Conservation (phyloP, 2,113 vertebrate genomes). For the Typhlomys cinereus region DNA sequence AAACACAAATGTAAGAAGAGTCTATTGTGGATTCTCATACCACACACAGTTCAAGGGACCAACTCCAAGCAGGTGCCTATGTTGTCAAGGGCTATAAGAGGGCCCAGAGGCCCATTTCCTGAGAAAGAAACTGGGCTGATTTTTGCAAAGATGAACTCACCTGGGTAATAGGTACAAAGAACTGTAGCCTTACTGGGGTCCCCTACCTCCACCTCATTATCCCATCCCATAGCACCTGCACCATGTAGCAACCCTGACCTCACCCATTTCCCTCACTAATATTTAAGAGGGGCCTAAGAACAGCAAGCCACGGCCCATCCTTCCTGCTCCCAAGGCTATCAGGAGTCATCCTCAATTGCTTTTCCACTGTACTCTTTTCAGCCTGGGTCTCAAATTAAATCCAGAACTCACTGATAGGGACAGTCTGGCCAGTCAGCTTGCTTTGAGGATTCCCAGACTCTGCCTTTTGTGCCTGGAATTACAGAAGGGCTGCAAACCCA, state of each 20-base stretch:
- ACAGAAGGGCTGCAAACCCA: no score
- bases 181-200: neutral
- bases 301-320: neutral
- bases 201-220: neutral
- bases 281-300: neutral
- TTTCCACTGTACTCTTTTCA: no score
- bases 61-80: rapidly evolving
- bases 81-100: neutral
- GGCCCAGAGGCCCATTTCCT: neutral
- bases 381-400: no score
- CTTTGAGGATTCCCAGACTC: neutral
- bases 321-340: neutral
- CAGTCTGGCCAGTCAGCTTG: no score
- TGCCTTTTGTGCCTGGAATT: no score
- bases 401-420: no score
- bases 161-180: neutral
- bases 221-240: neutral
- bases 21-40: neutral
- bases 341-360: no score
- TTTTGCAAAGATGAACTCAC: neutral
- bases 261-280: neutral
- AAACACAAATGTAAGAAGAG: neutral
- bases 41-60: neutral
- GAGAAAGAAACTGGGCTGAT: neutral
- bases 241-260: neutral